Conservation (phyloP, 2,113 vertebrate species). For the rabbit (Oryctolagus cuniculus) region DNA sequence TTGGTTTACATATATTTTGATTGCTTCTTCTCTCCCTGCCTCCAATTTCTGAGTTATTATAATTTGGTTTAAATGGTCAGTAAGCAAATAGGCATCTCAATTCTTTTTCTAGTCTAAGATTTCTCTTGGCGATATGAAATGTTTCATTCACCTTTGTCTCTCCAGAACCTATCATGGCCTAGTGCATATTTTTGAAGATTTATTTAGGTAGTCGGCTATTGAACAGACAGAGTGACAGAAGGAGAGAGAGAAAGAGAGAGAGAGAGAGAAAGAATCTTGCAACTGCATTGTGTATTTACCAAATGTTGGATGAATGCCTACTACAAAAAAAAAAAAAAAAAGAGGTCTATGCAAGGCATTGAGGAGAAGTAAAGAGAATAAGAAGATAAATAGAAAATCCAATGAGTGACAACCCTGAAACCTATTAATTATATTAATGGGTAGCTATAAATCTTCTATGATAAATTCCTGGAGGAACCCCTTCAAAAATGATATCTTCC, state of each 20-base stretch:
- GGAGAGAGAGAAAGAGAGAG: no score
- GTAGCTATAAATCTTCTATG: background rate
- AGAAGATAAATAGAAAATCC: background rate
- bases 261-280: no score
- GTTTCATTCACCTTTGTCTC: slow-evolving; percentile 39
- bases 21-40: background rate
- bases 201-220: no score
- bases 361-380: background rate
- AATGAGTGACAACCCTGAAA: background rate
- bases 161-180: background rate
- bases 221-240: no score
- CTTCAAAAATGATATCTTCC: background rate
- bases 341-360: background rate
- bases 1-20: background rate
- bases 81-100: background rate
- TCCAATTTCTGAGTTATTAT: slow-evolving; percentile 10
- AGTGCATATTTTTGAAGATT: no score
- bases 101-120: background rate
- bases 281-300: background rate
- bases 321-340: background rate
- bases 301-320: background rate
- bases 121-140: background rate
- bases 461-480: background rate
- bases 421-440: background rate
- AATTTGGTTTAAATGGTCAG: background rate